Evolutionary conservation across 1,140 invertebrate genomes (phyloP).

Genomic region (Colletes gigas): DNA sequence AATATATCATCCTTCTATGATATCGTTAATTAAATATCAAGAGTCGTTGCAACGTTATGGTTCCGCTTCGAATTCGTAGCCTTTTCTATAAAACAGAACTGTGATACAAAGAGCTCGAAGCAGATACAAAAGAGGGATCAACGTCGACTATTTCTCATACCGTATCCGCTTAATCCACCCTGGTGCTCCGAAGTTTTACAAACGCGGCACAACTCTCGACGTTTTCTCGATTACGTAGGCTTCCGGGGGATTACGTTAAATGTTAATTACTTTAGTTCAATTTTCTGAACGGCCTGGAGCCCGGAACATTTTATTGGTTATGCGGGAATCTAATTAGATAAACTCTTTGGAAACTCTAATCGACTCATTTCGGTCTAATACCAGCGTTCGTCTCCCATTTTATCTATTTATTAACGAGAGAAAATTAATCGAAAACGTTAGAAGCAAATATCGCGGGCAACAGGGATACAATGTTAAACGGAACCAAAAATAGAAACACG

Average conservation of each 20-base stretch:
- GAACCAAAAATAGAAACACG: too few relatives aligned
- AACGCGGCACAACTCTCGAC: neutral
- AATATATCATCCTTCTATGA: too few relatives aligned
- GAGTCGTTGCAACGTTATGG: too few relatives aligned
- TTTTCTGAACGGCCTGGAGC: neutral
- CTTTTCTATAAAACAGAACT: neutral
- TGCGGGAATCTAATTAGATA: neutral
- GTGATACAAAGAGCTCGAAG: neutral
- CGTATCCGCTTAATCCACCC: neutral
- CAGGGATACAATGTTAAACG: too few relatives aligned
- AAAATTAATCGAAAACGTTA: too few relatives aligned
- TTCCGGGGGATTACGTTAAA: neutral
- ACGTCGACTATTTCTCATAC: neutral
- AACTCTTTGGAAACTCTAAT: slow-evolving; percentile 7
- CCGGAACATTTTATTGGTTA: neutral
- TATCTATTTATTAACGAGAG: too few relatives aligned
- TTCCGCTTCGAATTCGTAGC: too few relatives aligned
- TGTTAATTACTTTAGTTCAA: slow-evolving; percentile 7
- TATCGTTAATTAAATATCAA: too few relatives aligned
- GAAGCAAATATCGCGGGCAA: too few relatives aligned
- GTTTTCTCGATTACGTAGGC: slow-evolving; percentile 8
- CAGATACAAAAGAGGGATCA: neutral
- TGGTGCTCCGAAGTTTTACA: neutral
- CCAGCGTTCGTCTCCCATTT: too few relatives aligned
- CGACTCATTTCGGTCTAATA: neutral